Percentiles rank a stretch among this genome's conserved stretches.
These are phyloP conservation scores for Heloderma charlesbogerti DNA, from an alignment of 2,113 vertebrate genomes.

Conservation along the genomic window DNA sequence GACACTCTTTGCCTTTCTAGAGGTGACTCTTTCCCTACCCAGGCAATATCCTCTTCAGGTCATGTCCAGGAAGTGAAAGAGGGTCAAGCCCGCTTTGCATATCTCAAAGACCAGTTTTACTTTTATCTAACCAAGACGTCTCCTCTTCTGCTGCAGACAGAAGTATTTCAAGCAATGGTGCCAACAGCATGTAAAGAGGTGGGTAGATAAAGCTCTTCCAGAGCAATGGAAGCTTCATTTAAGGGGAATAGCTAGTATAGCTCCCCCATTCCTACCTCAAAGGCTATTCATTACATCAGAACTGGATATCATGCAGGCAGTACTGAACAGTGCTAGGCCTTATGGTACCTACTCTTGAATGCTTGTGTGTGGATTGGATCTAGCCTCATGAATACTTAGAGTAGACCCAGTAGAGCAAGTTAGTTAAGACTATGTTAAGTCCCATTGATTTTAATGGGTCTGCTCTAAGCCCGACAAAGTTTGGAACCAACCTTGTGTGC, in stretches of 20 bases:
- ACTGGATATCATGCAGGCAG: neutral
- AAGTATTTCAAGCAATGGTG: neutral
- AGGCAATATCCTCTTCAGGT: no score
- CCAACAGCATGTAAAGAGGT: neutral
- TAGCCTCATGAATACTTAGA: neutral
- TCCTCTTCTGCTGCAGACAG: no score
- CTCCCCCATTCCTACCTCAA: neutral
- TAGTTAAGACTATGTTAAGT: no score
- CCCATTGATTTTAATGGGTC: no score
- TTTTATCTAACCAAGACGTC: no score
- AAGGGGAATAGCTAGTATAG: neutral
- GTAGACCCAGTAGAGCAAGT: neutral
- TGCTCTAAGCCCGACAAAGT: no score
- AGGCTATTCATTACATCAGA: neutral
- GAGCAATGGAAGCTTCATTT: neutral
- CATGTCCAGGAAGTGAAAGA: no score
- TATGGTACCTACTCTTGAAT: neutral
- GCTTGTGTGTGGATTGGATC: neutral
- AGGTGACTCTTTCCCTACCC: no score
- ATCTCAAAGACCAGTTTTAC: no score
- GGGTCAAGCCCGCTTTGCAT: no score
- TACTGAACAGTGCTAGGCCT: neutral
- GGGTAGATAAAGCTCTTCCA: neutral
- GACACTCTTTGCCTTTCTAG: no score
- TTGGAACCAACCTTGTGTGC: no score